Evolutionary conservation across 2,888 invertebrate genomes (phyloP).

Genomic region (Orthosia gracilis): DNA sequence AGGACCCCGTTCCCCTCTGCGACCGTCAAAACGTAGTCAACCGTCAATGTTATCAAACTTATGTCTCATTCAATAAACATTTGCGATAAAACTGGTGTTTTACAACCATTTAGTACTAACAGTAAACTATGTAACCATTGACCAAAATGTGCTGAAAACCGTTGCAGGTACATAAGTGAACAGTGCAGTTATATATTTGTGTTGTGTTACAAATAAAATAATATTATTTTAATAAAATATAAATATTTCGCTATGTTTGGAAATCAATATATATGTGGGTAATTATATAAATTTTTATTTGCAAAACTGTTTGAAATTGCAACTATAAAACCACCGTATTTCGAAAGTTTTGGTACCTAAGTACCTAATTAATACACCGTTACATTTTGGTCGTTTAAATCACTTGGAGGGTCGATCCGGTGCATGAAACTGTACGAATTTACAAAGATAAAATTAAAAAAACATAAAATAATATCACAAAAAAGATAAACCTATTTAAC

Average conservation of each 20-base stretch:
- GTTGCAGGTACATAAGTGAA: background rate
- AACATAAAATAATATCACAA: too few relatives aligned
- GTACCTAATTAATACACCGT: too few relatives aligned
- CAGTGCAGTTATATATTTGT: background rate
- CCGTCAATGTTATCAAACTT: conserved; percentile 11
- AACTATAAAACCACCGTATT: too few relatives aligned
- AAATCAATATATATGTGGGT: conserved; percentile 38
- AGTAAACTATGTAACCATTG: conserved; percentile 9
- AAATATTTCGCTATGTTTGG: conserved; percentile 28
- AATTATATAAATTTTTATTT: background rate
- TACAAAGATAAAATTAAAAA: too few relatives aligned
- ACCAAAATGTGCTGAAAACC: background rate
- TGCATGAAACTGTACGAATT: too few relatives aligned
- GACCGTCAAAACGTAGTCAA: background rate
- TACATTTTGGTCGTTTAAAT: too few relatives aligned
- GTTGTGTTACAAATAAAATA: background rate
- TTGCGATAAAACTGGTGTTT: conserved; percentile 25
- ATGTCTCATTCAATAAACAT: conserved; percentile 34
- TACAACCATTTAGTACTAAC: background rate
- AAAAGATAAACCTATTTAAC: too few relatives aligned
- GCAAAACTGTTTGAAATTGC: background rate
- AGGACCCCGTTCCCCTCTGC: background rate
- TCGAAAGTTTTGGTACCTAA: too few relatives aligned
- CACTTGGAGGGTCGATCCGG: too few relatives aligned
- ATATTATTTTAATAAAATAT: background rate